phyloP scores from a whole-genome alignment of 1,140 invertebrate species.

The Meteorus sp. region DNA sequence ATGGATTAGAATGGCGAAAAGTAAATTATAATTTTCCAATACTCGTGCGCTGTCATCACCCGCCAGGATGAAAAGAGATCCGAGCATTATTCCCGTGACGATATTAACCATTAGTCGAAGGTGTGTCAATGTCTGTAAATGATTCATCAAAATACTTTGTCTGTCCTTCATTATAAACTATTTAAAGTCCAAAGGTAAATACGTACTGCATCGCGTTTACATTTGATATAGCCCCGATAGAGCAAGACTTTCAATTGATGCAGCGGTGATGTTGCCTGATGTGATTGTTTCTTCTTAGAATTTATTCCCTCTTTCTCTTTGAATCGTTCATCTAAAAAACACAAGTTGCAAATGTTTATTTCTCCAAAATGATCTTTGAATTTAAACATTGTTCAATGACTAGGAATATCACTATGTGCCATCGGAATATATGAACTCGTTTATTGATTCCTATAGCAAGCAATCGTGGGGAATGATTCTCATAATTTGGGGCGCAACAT shows the following conservation, averaged over 20 bases:
- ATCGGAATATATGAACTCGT: too few species aligned
- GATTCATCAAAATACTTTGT: conserved; percentile 13
- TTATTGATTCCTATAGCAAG: too few species aligned
- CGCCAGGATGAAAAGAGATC: conserved; percentile 69
- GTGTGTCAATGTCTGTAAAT: conserved; percentile 81
- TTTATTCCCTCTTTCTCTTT: neutral
- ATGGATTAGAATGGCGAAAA: conserved; percentile 81
- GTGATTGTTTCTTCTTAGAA: conserved; percentile 30
- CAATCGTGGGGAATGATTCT: too few species aligned
- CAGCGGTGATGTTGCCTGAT: conserved; percentile 70
- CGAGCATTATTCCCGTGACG: conserved; percentile 72
- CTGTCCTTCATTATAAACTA: neutral
- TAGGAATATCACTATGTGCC: too few species aligned
- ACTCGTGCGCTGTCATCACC: conserved; percentile 74
- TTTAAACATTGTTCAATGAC: too few species aligned
- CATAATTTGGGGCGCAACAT: too few species aligned
- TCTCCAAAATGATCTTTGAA: too few species aligned
- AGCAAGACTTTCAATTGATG: conserved; percentile 75
- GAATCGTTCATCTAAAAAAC: conserved; percentile 21
- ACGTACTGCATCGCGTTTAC: conserved; percentile 71
- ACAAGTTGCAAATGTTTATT: too few species aligned
- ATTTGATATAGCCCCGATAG: conserved; percentile 70
- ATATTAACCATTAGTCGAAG: conserved; percentile 77
- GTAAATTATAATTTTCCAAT: conserved; percentile 79
- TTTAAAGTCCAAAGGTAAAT: neutral